phyloP scores from a whole-genome alignment of 2,888 invertebrate species.

The Stenodema calcarata region DNA sequence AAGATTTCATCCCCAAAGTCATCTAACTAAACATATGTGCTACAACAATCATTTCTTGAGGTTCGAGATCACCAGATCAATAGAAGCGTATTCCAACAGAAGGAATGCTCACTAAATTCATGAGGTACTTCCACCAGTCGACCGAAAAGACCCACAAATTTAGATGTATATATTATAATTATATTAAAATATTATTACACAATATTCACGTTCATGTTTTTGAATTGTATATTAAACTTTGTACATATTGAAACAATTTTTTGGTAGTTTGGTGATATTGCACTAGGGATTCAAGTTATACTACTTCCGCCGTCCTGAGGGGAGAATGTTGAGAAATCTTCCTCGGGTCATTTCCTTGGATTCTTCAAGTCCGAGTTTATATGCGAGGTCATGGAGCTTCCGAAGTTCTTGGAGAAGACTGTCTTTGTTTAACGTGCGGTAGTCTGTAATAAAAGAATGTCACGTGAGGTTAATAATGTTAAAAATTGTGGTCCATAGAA shows the following conservation, averaged over 20 bases:
- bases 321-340: slow-evolving; percentile 84
- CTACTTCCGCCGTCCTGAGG: slow-evolving; percentile 52
- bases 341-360: slow-evolving; percentile 96
- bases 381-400: slow-evolving; percentile 91
- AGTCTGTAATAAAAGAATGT: slow-evolving; percentile 67
- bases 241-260: background rate
- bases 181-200: background rate
- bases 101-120: no score
- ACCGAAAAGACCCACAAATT: no score
- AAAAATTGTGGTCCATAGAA: no score
- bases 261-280: slow-evolving; percentile 7
- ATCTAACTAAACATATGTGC: no score
- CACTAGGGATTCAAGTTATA: background rate
- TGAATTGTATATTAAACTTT: background rate
- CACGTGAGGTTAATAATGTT: no score
- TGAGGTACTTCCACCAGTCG: no score
- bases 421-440: slow-evolving; percentile 77
- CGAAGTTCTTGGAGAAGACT: slow-evolving; percentile 91
- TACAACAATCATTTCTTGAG: no score
- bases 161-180: background rate
- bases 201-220: background rate
- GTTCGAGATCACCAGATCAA: no score
- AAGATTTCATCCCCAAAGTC: no score
- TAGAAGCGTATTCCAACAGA: no score
- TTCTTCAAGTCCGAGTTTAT: slow-evolving; percentile 92